Evolutionary conservation across 1,140 invertebrate species (phyloP).

Genomic region (Achatina immaculata): DNA sequence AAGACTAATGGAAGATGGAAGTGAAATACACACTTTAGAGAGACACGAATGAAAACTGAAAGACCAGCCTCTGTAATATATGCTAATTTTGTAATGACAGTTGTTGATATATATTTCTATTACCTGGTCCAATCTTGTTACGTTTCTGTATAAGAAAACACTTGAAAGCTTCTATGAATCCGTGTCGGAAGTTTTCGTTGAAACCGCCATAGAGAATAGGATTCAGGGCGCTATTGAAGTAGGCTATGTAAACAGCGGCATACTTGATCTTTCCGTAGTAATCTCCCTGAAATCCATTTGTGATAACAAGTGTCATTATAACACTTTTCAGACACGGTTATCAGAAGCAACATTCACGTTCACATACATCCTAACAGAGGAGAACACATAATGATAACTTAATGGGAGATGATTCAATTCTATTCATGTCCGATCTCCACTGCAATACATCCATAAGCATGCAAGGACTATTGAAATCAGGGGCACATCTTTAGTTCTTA

Average conservation of each 20-base stretch:
- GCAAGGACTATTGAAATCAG: too few species aligned
- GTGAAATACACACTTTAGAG: background rate
- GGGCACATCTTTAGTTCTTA: too few species aligned
- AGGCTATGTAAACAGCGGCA: constrained; percentile 72
- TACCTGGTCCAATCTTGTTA: constrained; percentile 53
- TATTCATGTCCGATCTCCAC: too few species aligned
- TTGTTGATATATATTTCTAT: background rate
- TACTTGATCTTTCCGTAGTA: constrained; percentile 71
- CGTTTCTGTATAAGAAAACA: constrained; percentile 50
- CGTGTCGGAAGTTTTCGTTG: constrained; percentile 71
- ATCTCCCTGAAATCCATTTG: constrained; percentile 52
- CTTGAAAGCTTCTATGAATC: constrained; percentile 59
- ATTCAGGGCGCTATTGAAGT: constrained; percentile 74
- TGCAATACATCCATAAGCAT: too few species aligned
- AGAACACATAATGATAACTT: too few species aligned
- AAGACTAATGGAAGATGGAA: too few species aligned
- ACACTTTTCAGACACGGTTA: too few species aligned
- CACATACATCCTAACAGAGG: too few species aligned
- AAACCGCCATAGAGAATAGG: constrained; percentile 75
- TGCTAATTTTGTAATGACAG: background rate
- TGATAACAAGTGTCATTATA: too few species aligned
- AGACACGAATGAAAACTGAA: background rate
- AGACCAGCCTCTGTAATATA: background rate
- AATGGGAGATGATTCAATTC: too few species aligned
- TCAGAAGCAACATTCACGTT: too few species aligned